phyloP scores from a whole-genome alignment of 1,140 invertebrate species.

The Diuraphis noxia region DNA sequence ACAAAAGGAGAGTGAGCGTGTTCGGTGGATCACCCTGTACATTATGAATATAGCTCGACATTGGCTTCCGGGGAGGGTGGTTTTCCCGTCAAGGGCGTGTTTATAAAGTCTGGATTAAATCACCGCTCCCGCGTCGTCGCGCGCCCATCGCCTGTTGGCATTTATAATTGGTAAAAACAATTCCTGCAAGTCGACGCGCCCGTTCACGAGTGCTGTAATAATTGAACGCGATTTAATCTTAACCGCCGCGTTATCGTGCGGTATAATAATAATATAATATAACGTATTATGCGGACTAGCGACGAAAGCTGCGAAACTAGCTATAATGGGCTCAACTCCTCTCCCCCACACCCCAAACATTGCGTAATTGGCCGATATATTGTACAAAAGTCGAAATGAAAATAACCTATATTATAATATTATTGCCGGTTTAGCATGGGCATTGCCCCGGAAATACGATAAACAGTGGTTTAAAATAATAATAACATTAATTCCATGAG shows the following conservation, averaged over 20 bases:
- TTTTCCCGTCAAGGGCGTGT: neutral
- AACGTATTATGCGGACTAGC: neutral
- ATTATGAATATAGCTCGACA: neutral
- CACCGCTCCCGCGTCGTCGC: neutral
- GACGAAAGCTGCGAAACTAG: neutral
- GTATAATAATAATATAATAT: neutral
- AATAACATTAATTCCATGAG: neutral
- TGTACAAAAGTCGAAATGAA: neutral
- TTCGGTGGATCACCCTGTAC: neutral
- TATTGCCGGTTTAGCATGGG: neutral
- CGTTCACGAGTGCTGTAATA: neutral
- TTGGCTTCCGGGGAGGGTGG: neutral
- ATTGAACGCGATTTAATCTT: neutral
- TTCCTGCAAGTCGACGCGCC: slow-evolving; percentile 60
- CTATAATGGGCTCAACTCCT: neutral
- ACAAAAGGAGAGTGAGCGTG: neutral
- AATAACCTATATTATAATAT: neutral
- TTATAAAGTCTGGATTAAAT: neutral
- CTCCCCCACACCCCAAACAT: neutral
- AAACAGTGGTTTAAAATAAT: neutral
- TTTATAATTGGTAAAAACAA: slow-evolving; percentile 14
- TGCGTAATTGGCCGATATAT: neutral
- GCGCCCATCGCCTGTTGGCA: neutral
- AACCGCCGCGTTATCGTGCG: neutral
- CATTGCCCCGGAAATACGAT: neutral